These are phyloP conservation scores for Ectemnius cavifrons DNA, from an alignment of 2,888 invertebrate species.

Conservation along the genomic window DNA sequence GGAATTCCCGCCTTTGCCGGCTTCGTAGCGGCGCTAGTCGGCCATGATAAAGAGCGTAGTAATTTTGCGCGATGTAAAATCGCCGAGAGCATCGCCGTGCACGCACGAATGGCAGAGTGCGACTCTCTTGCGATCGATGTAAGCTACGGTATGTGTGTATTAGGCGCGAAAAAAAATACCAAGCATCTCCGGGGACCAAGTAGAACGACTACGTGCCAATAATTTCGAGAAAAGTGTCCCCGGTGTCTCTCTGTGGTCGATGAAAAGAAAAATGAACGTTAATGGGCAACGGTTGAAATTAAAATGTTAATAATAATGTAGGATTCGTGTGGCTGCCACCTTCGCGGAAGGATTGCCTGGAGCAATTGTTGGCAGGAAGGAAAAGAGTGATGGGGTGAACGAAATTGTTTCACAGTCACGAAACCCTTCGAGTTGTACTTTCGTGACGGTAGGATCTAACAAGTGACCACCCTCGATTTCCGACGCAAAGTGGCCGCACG, in stretches of 20 bases:
- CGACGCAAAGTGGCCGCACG: conserved; percentile 74
- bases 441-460: conserved; percentile 70
- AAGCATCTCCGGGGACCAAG: conserved; percentile 42
- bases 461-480: conserved; percentile 74
- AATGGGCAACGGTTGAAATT: neutral
- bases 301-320: neutral
- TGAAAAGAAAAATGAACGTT: neutral
- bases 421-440: conserved; percentile 52
- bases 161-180: conserved; percentile 30
- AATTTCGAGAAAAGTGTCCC: conserved; percentile 27
- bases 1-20: conserved; percentile 41
- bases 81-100: conserved; percentile 19
- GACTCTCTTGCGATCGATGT: conserved; percentile 61
- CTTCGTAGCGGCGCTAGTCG: conserved; percentile 37
- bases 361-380: conserved; percentile 18
- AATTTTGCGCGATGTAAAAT: conserved; percentile 53
- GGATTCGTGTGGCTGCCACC: conserved; percentile 21
- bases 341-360: conserved; percentile 11
- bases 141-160: conserved; percentile 23
- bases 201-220: neutral
- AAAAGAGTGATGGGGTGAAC: conserved; percentile 13
- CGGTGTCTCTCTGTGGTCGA: neutral
- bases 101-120: conserved; percentile 23
- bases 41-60: conserved; percentile 47
- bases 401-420: conserved; percentile 47